Conservation (phyloP, 1,140 invertebrate genomes). For the Bombus fervidus region DNA sequence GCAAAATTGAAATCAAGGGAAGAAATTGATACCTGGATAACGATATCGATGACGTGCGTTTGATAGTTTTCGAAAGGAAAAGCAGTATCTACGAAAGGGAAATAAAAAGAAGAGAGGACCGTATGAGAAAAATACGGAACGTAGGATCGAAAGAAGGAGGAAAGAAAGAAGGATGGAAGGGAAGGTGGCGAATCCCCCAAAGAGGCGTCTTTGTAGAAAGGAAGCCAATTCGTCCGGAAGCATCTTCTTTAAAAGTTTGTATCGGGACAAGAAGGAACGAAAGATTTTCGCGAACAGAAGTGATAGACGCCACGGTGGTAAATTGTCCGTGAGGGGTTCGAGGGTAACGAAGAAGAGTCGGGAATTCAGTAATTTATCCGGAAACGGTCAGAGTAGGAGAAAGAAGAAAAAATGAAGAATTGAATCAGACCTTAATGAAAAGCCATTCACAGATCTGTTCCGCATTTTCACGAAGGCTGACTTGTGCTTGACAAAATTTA, state of each 20-base stretch:
- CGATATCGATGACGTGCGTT: constrained; percentile 73
- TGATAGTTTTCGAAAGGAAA: constrained; percentile 30
- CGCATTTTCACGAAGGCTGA: constrained; percentile 41
- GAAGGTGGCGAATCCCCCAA: constrained; percentile 61
- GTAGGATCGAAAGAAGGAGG: constrained; percentile 25
- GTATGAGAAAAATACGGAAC: neutral
- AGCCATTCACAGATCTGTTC: constrained; percentile 63
- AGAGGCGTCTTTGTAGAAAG: constrained; percentile 69
- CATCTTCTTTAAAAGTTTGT: constrained; percentile 81
- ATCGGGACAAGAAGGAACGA: constrained; percentile 66
- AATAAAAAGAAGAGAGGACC: neutral
- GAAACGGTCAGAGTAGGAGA: constrained; percentile 47
- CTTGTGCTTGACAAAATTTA: constrained; percentile 56
- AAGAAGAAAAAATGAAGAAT: constrained; percentile 59
- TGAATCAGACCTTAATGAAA: constrained; percentile 74
- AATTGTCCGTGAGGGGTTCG: constrained; percentile 76
- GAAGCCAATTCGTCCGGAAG: constrained; percentile 77
- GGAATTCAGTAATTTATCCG: constrained; percentile 77
- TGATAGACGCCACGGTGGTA: constrained; percentile 67
- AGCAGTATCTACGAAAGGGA: neutral
- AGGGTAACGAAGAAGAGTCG: constrained; percentile 66
- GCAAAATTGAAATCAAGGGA: constrained; percentile 67
- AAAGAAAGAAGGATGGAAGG: neutral
- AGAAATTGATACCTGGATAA: constrained; percentile 74
- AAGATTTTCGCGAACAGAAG: constrained; percentile 59